Percentiles rank a stretch among this genome's conserved stretches.
phyloP scores from a whole-genome alignment of 2,113 vertebrate genomes.

The Python bivittatus region DNA sequence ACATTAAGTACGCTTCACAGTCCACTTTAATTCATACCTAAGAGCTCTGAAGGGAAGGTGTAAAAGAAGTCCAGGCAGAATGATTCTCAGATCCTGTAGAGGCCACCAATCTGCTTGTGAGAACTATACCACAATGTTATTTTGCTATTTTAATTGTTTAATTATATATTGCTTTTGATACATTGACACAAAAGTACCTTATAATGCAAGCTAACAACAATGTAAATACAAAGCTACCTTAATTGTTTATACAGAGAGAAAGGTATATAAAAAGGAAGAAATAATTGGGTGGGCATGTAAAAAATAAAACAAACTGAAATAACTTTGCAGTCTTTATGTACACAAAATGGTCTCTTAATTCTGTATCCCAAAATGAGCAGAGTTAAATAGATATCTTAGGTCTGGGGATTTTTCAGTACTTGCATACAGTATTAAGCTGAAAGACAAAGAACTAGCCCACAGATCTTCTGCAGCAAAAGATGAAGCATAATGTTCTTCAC shows the following conservation, averaged over 20 bases:
- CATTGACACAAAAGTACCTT: not conserved
- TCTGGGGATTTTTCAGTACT: not conserved
- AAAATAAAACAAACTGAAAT: not conserved
- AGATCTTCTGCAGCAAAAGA: not conserved
- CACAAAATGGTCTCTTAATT: not conserved
- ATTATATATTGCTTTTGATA: not conserved
- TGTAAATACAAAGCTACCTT: not conserved
- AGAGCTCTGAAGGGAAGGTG: not conserved
- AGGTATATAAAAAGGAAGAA: not conserved
- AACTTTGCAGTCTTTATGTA: not conserved
- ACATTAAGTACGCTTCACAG: not conserved
- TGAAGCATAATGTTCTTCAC: not conserved
- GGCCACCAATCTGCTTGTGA: not conserved
- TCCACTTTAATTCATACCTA: not conserved
- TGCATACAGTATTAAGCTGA: fast-evolving
- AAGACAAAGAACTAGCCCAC: slow-evolving; percentile 18
- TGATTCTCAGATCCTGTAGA: not conserved
- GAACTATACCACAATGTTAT: not conserved
- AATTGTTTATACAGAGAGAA: not conserved
- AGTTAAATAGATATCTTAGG: not conserved
- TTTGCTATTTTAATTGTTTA: not conserved
- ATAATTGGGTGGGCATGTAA: not conserved
- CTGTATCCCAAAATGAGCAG: not conserved
- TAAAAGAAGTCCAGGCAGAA: not conserved
- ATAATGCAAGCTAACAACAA: not conserved